Evolutionary conservation across 2,113 vertebrate genomes (phyloP).

Genomic region (Clinocottus analis): DNA sequence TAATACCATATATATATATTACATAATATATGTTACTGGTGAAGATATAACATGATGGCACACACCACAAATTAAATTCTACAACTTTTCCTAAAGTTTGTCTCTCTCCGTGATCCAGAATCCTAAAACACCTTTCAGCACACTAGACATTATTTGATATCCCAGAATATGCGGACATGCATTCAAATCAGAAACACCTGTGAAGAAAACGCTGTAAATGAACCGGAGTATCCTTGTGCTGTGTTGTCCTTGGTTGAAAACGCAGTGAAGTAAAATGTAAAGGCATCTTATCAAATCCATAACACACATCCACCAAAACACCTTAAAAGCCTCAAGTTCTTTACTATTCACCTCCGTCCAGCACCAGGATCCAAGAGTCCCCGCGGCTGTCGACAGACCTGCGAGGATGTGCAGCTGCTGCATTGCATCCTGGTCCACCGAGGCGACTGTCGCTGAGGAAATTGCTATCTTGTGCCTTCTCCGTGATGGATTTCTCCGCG

Average conservation of each 20-base stretch:
- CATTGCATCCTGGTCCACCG: conserved; percentile 50
- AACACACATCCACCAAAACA: not conserved
- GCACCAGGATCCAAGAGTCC: not conserved
- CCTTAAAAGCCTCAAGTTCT: not conserved
- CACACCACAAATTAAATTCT: no score
- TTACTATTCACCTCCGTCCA: not conserved
- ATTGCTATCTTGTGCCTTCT: conserved; percentile 11
- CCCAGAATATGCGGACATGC: not conserved
- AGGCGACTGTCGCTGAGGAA: conserved; percentile 40
- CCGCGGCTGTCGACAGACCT: not conserved
- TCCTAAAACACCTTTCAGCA: not conserved
- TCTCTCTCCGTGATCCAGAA: not conserved
- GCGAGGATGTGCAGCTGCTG: conserved; percentile 10
- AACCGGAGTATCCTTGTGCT: not conserved
- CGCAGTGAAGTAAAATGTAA: not conserved
- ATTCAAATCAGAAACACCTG: no score
- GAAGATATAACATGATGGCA: no score
- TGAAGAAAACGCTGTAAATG: not conserved
- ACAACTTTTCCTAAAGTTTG: no score
- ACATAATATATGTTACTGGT: no score
- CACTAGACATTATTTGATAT: no score
- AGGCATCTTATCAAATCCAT: not conserved
- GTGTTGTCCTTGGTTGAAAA: not conserved
- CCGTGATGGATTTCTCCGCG: conserved; percentile 43
- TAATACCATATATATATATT: no score